Percentiles rank a stretch among this genome's conserved stretches.
These are phyloP conservation scores for Holocentrus rufus DNA, from an alignment of 2,797 vertebrate genomes.

Conservation along the genomic window DNA sequence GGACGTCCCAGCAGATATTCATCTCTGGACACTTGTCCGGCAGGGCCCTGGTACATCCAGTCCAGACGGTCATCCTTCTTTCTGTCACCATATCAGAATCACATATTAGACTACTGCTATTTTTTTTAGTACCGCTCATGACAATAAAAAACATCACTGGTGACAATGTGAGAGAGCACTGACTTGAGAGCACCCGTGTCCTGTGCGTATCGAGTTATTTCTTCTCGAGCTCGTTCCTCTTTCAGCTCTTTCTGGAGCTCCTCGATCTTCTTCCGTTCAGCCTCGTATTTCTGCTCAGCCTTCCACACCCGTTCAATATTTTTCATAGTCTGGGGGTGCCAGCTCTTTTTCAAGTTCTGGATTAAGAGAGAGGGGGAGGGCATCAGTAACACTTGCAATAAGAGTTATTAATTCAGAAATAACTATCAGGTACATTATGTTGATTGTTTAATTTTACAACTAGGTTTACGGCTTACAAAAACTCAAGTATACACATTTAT, in stretches of 20 bases:
- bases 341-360: constrained; percentile 98
- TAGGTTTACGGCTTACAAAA: no score
- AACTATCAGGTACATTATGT: background rate
- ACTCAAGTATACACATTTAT: background rate
- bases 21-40: constrained; percentile 92
- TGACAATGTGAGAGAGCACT: constrained; percentile 12
- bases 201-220: constrained; percentile 92
- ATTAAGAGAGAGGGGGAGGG: background rate
- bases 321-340: constrained; percentile 98
- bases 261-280: constrained; percentile 94
- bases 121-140: rapidly evolving
- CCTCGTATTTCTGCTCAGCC: constrained; percentile 95
- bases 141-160: background rate
- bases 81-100: constrained; percentile 71
- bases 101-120: background rate
- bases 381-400: background rate
- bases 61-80: constrained; percentile 95
- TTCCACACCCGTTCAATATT: constrained; percentile 99
- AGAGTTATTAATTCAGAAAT: no score
- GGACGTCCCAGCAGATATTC: constrained; percentile 94
- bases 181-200: constrained; percentile 91
- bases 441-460: no score
- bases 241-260: constrained; percentile 96
- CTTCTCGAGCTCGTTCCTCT: constrained; percentile 91
- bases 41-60: constrained; percentile 98